Evolutionary conservation across 1,140 invertebrate species (phyloP).

Genomic region (Lineus longissimus): DNA sequence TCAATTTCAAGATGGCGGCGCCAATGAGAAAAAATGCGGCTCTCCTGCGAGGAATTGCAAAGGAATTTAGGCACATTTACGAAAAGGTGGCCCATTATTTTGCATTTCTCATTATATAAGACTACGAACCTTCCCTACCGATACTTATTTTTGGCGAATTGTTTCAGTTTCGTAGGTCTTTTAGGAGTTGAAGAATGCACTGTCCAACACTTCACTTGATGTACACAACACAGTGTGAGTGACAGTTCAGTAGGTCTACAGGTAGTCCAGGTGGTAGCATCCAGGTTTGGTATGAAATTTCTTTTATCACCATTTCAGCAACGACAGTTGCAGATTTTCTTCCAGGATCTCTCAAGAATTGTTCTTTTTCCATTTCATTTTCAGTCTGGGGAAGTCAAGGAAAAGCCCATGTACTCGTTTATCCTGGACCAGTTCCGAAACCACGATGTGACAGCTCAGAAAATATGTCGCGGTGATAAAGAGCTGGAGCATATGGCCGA

Average conservation of each 20-base stretch:
- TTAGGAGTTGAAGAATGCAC: no score
- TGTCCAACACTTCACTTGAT: no score
- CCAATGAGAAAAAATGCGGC: not conserved
- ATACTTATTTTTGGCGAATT: no score
- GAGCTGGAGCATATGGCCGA: conserved; percentile 69
- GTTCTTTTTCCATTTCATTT: not conserved
- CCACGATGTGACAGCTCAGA: conserved; percentile 72
- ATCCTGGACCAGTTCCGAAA: conserved; percentile 69
- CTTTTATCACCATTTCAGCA: no score
- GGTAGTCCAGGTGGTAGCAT: no score
- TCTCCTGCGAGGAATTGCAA: not conserved
- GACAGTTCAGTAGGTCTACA: no score
- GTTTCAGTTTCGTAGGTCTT: no score
- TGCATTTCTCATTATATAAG: not conserved
- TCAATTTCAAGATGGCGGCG: not conserved
- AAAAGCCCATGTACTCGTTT: conserved; percentile 63
- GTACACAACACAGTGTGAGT: no score
- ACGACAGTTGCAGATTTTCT: no score
- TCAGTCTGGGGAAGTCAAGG: conserved; percentile 38
- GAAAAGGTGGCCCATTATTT: not conserved
- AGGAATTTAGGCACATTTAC: not conserved
- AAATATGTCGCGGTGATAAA: conserved; percentile 73
- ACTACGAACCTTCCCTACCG: no score
- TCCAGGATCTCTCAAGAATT: no score
- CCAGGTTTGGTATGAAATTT: no score